phyloP scores from a whole-genome alignment of 1,140 invertebrate species.

The Drosophila insularis region DNA sequence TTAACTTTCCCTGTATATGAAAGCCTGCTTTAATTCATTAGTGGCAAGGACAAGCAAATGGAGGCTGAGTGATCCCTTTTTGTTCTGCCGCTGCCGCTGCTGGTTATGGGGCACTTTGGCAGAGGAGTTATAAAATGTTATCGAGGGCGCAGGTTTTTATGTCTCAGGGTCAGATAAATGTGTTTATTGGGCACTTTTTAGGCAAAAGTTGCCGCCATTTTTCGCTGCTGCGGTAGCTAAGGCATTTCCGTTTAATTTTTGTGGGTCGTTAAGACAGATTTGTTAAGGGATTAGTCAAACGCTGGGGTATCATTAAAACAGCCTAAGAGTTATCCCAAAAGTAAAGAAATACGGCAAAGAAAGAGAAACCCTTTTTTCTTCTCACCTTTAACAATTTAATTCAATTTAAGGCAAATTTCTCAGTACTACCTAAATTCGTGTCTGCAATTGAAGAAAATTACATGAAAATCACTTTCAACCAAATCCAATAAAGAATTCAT shows the following conservation, averaged over 20 bases:
- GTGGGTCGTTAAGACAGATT: conserved; percentile 61
- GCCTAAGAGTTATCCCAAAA: conserved; percentile 34
- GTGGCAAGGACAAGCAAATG: conserved; percentile 26
- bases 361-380: conserved; percentile 6
- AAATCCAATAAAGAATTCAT: background rate
- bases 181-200: conserved; percentile 71
- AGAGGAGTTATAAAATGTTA: conserved; percentile 74
- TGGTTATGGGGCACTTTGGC: conserved; percentile 62
- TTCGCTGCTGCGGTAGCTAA: background rate
- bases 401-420: background rate
- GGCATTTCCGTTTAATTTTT: conserved; percentile 64
- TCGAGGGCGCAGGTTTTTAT: conserved; percentile 78
- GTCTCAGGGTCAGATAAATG: conserved; percentile 74
- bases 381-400: background rate
- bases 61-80: background rate
- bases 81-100: conserved; percentile 18
- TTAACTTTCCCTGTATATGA: conserved; percentile 59
- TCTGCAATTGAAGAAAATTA: background rate
- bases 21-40: conserved; percentile 73
- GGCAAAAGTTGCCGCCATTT: conserved; percentile 33
- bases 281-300: conserved; percentile 68
- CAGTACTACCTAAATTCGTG: background rate
- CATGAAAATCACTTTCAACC: background rate
- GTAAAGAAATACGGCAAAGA: background rate
- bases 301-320: conserved; percentile 59